Evolutionary conservation across 2,888 invertebrate species (phyloP).

Genomic region (Drosophila meridionalis): DNA sequence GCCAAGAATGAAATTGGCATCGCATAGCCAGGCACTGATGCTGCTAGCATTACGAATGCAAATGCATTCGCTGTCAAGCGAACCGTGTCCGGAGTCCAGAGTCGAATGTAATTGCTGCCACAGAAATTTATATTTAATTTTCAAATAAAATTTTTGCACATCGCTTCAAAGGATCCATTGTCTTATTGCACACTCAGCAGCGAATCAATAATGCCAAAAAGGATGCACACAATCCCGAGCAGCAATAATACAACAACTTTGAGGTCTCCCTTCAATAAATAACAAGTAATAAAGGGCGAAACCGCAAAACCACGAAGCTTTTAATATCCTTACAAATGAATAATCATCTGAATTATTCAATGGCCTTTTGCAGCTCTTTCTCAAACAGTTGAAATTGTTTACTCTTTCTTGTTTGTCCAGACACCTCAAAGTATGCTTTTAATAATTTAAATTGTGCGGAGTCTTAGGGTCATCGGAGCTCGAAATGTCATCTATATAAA

Average conservation of each 20-base stretch:
- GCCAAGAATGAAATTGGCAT: slow-evolving; percentile 62
- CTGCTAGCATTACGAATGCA: slow-evolving; percentile 68
- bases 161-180: slow-evolving; percentile 44
- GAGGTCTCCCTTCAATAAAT: slow-evolving; percentile 29
- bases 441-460: background rate
- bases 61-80: slow-evolving; percentile 58
- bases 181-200: slow-evolving; percentile 25
- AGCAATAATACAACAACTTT: slow-evolving; percentile 26
- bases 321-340: slow-evolving; percentile 7
- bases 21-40: slow-evolving; percentile 37
- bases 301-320: slow-evolving; percentile 1
- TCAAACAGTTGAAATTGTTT: background rate
- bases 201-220: slow-evolving; percentile 50
- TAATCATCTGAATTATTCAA: background rate
- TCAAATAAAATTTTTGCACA: slow-evolving; percentile 60
- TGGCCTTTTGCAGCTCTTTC: background rate
- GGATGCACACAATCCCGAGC: slow-evolving; percentile 24
- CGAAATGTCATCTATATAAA: background rate
- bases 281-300: slow-evolving; percentile 2
- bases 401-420: background rate
- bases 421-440: background rate
- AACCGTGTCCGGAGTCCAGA: slow-evolving; percentile 8
- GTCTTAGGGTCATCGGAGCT: background rate
- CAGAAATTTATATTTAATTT: slow-evolving; percentile 52
- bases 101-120: slow-evolving; percentile 58